Evolutionary conservation across 37 sponge, comb jelly and placozoan species (phyloP), one percentile per base, ranked within the genome.

Genomic region (Lycopodina hypogea): DNA sequence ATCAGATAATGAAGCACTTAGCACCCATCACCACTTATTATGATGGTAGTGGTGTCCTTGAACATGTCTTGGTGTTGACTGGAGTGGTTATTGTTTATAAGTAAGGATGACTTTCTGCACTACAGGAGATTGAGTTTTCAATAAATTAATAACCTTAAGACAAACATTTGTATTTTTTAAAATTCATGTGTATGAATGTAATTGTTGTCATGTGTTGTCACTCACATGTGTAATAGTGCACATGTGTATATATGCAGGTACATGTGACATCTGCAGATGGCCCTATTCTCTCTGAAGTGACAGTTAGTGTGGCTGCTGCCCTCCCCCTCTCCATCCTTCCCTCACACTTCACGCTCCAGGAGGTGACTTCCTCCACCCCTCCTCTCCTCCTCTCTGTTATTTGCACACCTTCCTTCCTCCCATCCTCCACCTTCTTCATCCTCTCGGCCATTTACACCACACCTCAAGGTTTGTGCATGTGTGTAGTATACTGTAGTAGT

Each of bases 281-380:
- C 4, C 50, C 66, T n/a, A 28, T 61, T 58, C 57, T 83, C 29
- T 55, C 48, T 23, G 81, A 80, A 40, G 81, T 86, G 42, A 58
- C 68, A 30, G 37, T 72, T 9, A 58, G 24, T 28, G 37, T 79
- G 66, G 19, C 55, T 24, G 61, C 80, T 36, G 24, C 56, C 24
- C 79, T 85, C 67, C 86, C 86, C 28, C 74, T 80, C 82, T 69
- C 87, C 56, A 71, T 77, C 32, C 82, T 81, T 57, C 82, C 79
- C 74, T 73, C 80, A 29, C 80, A 79, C 80, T 69, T 68, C 48
- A 29, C 42, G 14, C 65, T 81, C 29, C 65, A 24, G 9, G 64
- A 72, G 73, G 61, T 72, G 53, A 32, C 74, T 62, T 42, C 69
- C 40, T 45, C 69, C 14, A 24, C 45, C 38, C 19, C 35, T 34